These are phyloP conservation scores for Diadumene lineata DNA, from an alignment of 92 coral and sea anemone species.

Conservation along the genomic window DNA sequence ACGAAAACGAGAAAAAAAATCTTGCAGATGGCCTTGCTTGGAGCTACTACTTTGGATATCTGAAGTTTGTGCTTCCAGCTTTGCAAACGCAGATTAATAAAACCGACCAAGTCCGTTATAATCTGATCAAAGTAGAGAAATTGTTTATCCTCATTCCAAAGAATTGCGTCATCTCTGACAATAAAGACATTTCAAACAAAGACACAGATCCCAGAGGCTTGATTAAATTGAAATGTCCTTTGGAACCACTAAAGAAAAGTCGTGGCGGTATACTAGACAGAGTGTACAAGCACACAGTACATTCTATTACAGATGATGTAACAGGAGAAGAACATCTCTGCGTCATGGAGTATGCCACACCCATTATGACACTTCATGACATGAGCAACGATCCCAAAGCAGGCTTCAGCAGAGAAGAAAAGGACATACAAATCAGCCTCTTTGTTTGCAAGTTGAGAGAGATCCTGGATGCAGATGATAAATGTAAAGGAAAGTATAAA, in stretches of 20 bases:
- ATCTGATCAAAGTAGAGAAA: slow-evolving; percentile 42
- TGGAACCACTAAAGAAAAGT: slow-evolving; percentile 32
- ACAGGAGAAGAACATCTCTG: slow-evolving; percentile 33
- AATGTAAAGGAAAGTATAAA: slow-evolving; percentile 59
- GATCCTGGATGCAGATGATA: slow-evolving; percentile 51
- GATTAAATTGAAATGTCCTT: slow-evolving; percentile 39
- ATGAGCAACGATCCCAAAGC: slow-evolving; percentile 65
- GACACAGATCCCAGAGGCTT: slow-evolving; percentile 36
- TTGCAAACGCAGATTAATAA: slow-evolving; percentile 47
- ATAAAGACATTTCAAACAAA: slow-evolving; percentile 41
- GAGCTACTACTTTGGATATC: slow-evolving; percentile 89
- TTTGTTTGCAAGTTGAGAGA: slow-evolving; percentile 60
- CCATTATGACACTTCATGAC: slow-evolving; percentile 71
- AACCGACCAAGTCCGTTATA: slow-evolving; percentile 36
- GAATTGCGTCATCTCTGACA: slow-evolving; percentile 52
- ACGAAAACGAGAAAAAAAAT: slow-evolving; percentile 76
- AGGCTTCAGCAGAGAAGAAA: slow-evolving; percentile 64
- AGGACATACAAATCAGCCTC: slow-evolving; percentile 65
- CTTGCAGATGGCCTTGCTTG: slow-evolving; percentile 95
- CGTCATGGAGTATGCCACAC: slow-evolving; percentile 81
- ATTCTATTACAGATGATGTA: slow-evolving; percentile 30
- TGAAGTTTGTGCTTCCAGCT: slow-evolving; percentile 70
- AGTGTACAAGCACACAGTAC: slow-evolving; percentile 65
- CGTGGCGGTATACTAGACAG: slow-evolving; percentile 63
- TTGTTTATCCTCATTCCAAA: slow-evolving; percentile 77